Conservation (phyloP, 2,113 vertebrate genomes). For the Pedetes capensis region DNA sequence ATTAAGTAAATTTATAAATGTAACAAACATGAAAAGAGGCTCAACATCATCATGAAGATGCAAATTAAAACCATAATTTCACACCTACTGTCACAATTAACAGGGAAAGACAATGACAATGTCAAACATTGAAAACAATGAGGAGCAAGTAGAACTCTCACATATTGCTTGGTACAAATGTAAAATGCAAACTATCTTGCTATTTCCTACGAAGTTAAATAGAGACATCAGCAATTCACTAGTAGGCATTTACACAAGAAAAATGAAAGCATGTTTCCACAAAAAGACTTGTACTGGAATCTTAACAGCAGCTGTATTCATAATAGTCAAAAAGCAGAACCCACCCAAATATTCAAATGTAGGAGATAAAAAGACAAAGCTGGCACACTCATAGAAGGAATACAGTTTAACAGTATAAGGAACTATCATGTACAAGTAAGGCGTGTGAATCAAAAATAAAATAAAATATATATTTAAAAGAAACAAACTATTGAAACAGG, state of each 20-base stretch:
- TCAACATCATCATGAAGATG: not conserved
- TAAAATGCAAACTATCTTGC: not conserved
- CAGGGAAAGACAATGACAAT: not conserved
- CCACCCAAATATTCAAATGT: not conserved
- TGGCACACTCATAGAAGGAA: not conserved
- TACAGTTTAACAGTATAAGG: not conserved
- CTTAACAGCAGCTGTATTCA: not conserved
- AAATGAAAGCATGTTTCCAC: not conserved
- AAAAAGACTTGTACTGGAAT: not conserved
- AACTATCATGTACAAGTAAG: not conserved
- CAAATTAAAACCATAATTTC: constrained; percentile 37
- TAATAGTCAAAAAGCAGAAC: not conserved
- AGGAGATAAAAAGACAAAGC: not conserved
- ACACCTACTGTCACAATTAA: not conserved
- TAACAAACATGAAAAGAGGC: constrained; percentile 20
- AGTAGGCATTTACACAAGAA: not conserved
- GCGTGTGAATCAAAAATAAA: not conserved
- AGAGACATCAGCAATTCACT: not conserved
- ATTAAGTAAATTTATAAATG: not conserved
- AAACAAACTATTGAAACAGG: not conserved
- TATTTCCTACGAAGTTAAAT: not conserved
- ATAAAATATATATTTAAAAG: not conserved
- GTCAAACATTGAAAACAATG: not conserved
- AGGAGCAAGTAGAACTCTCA: not conserved
- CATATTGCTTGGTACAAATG: not conserved